Base-by-base conservation (phyloP, 2,113 vertebrate species). In the Rhineura floridana region DNA sequence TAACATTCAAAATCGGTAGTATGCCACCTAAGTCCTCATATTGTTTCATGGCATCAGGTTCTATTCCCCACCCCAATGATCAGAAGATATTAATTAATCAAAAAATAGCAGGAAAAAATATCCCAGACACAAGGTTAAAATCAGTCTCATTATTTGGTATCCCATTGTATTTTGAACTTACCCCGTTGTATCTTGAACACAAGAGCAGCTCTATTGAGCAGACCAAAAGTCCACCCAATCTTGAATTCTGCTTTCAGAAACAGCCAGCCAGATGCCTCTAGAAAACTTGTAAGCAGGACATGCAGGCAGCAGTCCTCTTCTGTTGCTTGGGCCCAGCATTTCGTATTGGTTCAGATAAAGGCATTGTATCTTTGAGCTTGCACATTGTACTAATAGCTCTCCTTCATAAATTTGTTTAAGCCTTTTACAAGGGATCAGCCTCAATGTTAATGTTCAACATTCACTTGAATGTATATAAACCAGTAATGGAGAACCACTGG, bases 1-100 rank as follows among this genome's bases (percentile, higher is more conserved):
- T 50, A 87, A 3, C 28, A 46, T 90, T 87, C 48, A n/a, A n/a
- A 80, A 28, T 50, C 2, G 6, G 11, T 28, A 36, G 12, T 39
- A 39, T 55, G 25, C 50, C 50, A 55, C 28, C 36, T 25, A 36
- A 12, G n/a, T 23, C 7, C 21, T 42, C 0, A n/a, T n/a, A n/a
- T 8, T 55, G 62, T 1, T n/a, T 9, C 0, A 0, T 9, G 70
- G 1, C 7, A 4, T 33, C 48, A 1, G 3, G 3, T 42, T 80
- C 88, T 85, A n/a, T 30, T 81, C 2, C 69, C 85, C 89, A 84
- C 39, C 15, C 50, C 85, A 84, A 87, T 13, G 62, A 72, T 46
- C 69, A 86, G 83, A 13, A 17, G 63, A 44, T n/a, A n/a, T n/a
- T n/a, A n/a, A n/a, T n/a, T n/a, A n/a, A n/a, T 73, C 70, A 46